Base-by-base conservation (phyloP, 2,888 invertebrate genomes). In the Tetrapedia diversipes region DNA sequence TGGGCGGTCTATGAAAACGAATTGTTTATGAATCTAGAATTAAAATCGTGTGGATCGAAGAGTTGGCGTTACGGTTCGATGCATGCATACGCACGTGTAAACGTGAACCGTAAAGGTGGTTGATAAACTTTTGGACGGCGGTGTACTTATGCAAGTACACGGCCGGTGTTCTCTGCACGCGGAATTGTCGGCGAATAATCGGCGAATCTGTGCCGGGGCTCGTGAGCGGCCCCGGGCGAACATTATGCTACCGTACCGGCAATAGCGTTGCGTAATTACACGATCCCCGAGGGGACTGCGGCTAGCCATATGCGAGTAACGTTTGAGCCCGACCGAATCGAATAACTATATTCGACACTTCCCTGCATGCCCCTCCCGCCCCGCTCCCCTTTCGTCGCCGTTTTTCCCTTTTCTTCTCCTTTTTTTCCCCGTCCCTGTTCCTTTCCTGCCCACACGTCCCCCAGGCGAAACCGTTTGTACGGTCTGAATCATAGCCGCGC, bases 191-290 rank as follows among this genome's bases (percentile, higher is more conserved):
- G 68, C 67, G 74, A 67, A 79, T 80, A 79, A 82, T 82, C 75
- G 78, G 73, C 74, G 57, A 80, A 81, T 82, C 78, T 77, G 67
- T 72, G 59, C 71, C 65, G 76, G 72, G 76, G 57, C 71, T 73
- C 76, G 73, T 78, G 77, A 67, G 72, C 75, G 60, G 75, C 83
- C 76, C 59, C 69, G 74, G 78, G 83, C 78, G 76, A 74, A 77
- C 76, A 80, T 80, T 83, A 81, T 68, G 80, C 81, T 77, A 82
- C 74, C 79, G 68, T 81, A 56, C 53, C 66, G 67, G 72, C 80
- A 77, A 82, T 66, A 82, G 65, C 69, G 72, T 82, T 80, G 77
- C 72, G 82, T 80, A 82, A 82, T 82, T 82, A 80, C 77, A 65
- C 49, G 60, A 54, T 68, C 67, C 70, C 80, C 56, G 53, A 61